Conservation (phyloP, 2,888 invertebrate species). For the Stenurella melanura region DNA sequence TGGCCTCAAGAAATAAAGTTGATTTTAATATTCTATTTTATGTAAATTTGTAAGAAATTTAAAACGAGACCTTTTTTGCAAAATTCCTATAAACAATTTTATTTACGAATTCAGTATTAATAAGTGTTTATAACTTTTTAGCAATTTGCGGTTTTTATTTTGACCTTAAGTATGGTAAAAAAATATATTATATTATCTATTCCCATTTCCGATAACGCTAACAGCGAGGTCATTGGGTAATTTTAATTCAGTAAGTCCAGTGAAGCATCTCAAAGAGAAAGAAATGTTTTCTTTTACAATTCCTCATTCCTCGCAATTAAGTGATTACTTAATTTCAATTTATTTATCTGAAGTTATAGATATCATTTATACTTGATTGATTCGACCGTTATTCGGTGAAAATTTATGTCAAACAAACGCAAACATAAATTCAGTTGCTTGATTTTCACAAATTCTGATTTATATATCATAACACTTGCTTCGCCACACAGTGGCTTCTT, state of each 20-base stretch:
- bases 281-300: constrained; percentile 7
- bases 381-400: no score
- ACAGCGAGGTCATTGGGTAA: neutral
- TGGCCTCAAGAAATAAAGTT: neutral
- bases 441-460: no score
- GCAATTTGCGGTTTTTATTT: constrained; percentile 8
- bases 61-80: neutral
- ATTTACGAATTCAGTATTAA: neutral
- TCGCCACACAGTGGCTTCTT: no score
- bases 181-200: neutral
- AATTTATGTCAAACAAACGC: no score
- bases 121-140: constrained; percentile 4
- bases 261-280: constrained; percentile 6
- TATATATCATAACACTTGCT: no score
- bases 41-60: constrained; percentile 3
- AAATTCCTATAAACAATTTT: neutral
- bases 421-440: no score
- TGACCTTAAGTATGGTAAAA: constrained; percentile 10
- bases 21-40: neutral
- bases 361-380: no score
- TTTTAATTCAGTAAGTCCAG: constrained; percentile 2
- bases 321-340: neutral
- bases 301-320: neutral
- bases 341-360: no score
- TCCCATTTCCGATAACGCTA: constrained; percentile 7